Evolutionary conservation across 1,140 invertebrate species (phyloP).

Genomic region (Choristoneura fumiferana): DNA sequence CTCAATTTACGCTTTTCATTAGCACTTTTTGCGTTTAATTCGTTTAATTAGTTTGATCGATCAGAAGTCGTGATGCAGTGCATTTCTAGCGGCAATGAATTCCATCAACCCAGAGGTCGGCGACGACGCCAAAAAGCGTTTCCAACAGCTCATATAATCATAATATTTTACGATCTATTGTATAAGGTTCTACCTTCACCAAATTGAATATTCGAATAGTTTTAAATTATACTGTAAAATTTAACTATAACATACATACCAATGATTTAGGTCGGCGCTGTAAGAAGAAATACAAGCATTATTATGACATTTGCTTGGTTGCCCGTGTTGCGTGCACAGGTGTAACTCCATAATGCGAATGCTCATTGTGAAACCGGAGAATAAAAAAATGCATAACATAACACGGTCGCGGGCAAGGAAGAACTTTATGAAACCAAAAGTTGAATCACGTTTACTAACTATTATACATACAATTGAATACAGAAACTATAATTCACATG

Average conservation of each 20-base stretch:
- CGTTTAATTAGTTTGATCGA: constrained; percentile 1
- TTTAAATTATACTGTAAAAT: too few relatives aligned
- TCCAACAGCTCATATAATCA: constrained; percentile 29
- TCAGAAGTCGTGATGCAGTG: not conserved
- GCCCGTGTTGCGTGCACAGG: constrained; percentile 9
- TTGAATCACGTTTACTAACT: constrained; percentile 5
- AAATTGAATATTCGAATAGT: constrained; percentile 15
- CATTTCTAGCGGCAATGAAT: not conserved
- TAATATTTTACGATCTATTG: constrained; percentile 48
- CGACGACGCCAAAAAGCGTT: constrained; percentile 35
- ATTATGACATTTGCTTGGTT: constrained; percentile 9
- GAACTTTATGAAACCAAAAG: constrained; percentile 6
- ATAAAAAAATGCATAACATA: constrained; percentile 38
- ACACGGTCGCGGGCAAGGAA: constrained; percentile 25
- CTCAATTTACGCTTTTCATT: not conserved
- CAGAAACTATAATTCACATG: constrained; percentile 1
- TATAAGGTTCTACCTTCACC: constrained; percentile 26
- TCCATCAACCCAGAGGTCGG: constrained; percentile 28
- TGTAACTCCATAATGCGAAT: constrained; percentile 5
- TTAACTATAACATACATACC: too few relatives aligned
- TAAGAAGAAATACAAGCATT: not conserved
- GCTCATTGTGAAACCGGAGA: constrained; percentile 37
- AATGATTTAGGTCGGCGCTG: too few relatives aligned
- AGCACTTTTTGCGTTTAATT: not conserved
- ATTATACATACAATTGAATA: not conserved